Percentiles rank a stretch among this genome's conserved stretches.
Conservation (phyloP, 1,140 invertebrate genomes). For the Zaprionus lachaisei region DNA sequence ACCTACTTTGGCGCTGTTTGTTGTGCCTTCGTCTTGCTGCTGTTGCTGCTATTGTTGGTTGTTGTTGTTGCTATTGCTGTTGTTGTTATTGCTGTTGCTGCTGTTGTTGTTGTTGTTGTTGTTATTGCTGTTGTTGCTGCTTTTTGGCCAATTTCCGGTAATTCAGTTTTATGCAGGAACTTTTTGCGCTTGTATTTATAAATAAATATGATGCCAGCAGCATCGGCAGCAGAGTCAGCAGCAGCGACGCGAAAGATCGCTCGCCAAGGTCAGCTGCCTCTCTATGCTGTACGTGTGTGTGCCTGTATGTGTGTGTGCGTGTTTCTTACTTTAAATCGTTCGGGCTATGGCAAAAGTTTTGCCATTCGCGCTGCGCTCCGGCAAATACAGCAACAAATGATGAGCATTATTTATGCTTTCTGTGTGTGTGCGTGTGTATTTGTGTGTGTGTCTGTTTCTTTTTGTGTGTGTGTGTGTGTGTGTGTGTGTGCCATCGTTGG, state of each 20-base stretch:
- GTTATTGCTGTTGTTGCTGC: constrained; percentile 33
- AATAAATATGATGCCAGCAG: constrained; percentile 56
- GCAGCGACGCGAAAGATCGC: constrained; percentile 9
- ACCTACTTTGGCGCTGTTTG: constrained; percentile 67
- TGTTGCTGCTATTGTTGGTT: constrained; percentile 36
- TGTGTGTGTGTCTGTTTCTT: constrained; percentile 7
- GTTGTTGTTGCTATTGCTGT: constrained; percentile 26
- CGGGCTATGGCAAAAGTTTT: constrained; percentile 47
- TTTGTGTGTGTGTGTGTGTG: constrained; percentile 24
- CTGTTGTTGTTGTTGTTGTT: constrained; percentile 36
- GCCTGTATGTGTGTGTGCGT: constrained; percentile 21
- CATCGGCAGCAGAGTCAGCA: constrained; percentile 20
- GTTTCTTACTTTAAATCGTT: constrained; percentile 43
- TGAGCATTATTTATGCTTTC: constrained; percentile 51
- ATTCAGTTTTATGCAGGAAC: constrained; percentile 82
- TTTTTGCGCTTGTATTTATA: constrained; percentile 67
- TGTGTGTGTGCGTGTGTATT: constrained; percentile 11
- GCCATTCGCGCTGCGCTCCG: constrained; percentile 29
- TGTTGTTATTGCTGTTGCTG: constrained; percentile 38
- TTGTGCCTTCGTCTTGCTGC: constrained; percentile 40
- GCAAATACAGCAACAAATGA: constrained; percentile 47
- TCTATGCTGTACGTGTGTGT: constrained; percentile 14
- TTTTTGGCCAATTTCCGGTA: constrained; percentile 81
- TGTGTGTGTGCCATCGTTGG: constrained; percentile 10
- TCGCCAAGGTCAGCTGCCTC: constrained; percentile 44